Base-by-base conservation (phyloP, 2,888 invertebrate genomes). In the Drosophila fungiperda region DNA sequence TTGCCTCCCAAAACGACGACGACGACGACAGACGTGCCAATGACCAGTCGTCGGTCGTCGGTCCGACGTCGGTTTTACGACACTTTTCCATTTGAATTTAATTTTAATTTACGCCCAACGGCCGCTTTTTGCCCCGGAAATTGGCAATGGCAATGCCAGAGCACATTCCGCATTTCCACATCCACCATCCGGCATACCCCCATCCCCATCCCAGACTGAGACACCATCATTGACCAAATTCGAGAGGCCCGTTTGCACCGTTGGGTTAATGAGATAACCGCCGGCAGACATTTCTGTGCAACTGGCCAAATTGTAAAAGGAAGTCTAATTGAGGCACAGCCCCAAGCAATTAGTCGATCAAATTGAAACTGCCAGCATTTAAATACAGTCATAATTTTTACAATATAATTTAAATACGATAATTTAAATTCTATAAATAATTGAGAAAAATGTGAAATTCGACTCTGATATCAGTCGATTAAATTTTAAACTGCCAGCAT, bases 51-150 rank as follows among this genome's bases (percentile, higher is more conserved):
- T 3, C 49, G 52, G 49, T 58, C 38, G 48, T 3, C 49, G 52
- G 49, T 58, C 60, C 38, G 53, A 64, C 62, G 64, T 38, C 69
- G 38, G 33, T 48, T 45, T 45, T 67, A 73, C 87, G 90, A 86
- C 90, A 89, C 84, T 87, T 87, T 90, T 87, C 89, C 89, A 90
- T 86, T 90, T 90, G 90, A 86, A 90, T 90, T 86, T 86, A 88
- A 86, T 90, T 86, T 86, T 88, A 90, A 86, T 86, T 86, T 86
- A 88, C 90, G 90, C 89, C 90, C 83, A 89, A 85, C 77, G 86
- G 83, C 85, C 73, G 70, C 66, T 72, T 67, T 70, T 64, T 64
- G 58, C 68, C 67, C 88, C 85, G 90, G 85, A 85, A 90, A 85
- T 85, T 85, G 85, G 85, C 89, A 85, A 85, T 70, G 88, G 86